Evolutionary conservation across 2,113 vertebrate species (phyloP).

Genomic region (Xiphophorus hellerii): DNA sequence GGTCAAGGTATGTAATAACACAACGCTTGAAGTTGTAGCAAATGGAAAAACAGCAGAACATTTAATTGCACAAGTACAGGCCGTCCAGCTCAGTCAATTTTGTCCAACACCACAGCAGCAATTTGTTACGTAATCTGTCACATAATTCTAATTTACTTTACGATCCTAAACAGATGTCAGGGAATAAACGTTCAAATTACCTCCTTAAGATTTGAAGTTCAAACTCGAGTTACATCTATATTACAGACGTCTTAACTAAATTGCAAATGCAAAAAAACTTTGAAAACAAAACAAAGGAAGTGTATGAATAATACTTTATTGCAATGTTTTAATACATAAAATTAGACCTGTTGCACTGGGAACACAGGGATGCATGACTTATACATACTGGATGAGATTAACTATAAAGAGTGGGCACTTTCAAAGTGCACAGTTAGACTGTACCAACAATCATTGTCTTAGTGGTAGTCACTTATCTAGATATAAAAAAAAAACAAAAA

Average conservation of each 20-base stretch:
- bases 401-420: constrained; percentile 28
- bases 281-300: constrained; percentile 5
- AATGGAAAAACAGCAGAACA: not conserved
- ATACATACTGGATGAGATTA: constrained; percentile 29
- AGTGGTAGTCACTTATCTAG: constrained; percentile 15
- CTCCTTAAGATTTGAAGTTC: not conserved
- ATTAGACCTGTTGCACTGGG: constrained; percentile 54
- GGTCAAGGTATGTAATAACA: too few relatives aligned
- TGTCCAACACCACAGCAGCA: not conserved
- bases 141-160: not conserved
- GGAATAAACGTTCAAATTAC: not conserved
- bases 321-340: constrained; percentile 66
- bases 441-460: constrained; percentile 25
- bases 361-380: constrained; percentile 58
- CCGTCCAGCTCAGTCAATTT: constrained; percentile 1
- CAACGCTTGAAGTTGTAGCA: not conserved
- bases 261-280: not conserved
- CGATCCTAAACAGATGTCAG: not conserved
- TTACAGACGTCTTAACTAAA: not conserved
- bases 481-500: constrained; percentile 1
- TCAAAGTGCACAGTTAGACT: constrained; percentile 33
- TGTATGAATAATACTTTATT: constrained; percentile 63
- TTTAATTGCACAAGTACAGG: constrained; percentile 13
- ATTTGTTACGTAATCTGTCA: not conserved
- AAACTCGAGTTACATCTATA: not conserved